These are phyloP conservation scores for Nematopogon swammerdamellus DNA, from an alignment of 2,888 invertebrate genomes.

Conservation along the genomic window DNA sequence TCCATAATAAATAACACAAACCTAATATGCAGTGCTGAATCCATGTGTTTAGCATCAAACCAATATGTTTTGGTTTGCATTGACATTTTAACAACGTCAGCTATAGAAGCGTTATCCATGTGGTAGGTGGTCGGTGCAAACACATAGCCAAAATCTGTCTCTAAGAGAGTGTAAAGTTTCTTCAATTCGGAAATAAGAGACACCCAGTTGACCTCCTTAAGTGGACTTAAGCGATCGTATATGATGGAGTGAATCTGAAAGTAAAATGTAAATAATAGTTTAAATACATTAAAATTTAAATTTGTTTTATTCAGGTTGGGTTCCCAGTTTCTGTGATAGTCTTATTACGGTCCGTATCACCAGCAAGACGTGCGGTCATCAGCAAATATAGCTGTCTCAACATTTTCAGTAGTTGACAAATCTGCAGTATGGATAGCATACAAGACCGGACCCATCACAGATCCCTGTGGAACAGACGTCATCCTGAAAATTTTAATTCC, in stretches of 20 bases:
- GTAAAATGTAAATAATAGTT: background rate
- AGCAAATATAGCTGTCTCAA: too few species aligned
- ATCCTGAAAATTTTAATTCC: too few species aligned
- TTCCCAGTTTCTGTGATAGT: too few species aligned
- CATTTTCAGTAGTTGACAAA: too few species aligned
- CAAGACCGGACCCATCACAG: too few species aligned
- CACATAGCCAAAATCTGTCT: constrained; percentile 33
- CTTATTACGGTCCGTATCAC: too few species aligned
- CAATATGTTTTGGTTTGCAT: constrained; percentile 26
- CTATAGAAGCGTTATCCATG: constrained; percentile 21
- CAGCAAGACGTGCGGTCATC: too few species aligned
- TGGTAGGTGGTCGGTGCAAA: constrained; percentile 31
- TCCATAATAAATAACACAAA: constrained; percentile 9
- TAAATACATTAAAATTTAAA: background rate
- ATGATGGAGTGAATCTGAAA: background rate
- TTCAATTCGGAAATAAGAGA: constrained; percentile 30
- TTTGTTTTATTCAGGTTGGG: too few species aligned
- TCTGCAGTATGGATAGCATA: too few species aligned
- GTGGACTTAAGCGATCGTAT: constrained; percentile 4
- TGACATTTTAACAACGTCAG: constrained; percentile 15
- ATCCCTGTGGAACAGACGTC: too few species aligned
- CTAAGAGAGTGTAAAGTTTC: constrained; percentile 25
- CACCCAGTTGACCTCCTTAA: constrained; percentile 31
- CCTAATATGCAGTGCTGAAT: constrained; percentile 31
- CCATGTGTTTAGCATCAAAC: constrained; percentile 26